Conservation (phyloP, 2,113 vertebrate species). For the Gadus macrocephalus region DNA sequence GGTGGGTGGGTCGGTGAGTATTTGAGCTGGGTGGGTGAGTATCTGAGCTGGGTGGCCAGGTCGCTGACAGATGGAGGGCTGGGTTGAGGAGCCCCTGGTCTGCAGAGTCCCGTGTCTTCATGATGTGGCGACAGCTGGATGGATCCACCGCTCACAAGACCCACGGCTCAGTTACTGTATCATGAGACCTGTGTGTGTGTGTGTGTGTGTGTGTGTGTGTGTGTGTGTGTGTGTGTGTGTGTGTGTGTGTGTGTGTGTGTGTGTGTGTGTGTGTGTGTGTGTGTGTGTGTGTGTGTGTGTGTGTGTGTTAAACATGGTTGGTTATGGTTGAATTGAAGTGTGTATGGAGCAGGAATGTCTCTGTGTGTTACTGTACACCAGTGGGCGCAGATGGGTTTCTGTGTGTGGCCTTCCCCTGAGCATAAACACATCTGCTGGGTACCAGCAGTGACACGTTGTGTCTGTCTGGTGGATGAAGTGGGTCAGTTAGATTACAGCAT, state of each 20-base stretch:
- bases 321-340: too few species aligned
- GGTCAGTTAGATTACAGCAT: constrained; percentile 41
- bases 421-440: constrained; percentile 22
- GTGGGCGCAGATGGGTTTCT: neutral
- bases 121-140: constrained; percentile 61
- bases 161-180: constrained; percentile 34
- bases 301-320: too few species aligned
- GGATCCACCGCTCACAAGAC: constrained; percentile 54
- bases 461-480: constrained; percentile 43
- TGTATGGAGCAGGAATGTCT: too few species aligned
- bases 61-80: neutral
- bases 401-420: constrained; percentile 23
- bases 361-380: neutral
- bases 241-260: too few species aligned
- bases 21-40: too few species aligned
- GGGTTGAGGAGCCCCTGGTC: constrained; percentile 12
- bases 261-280: too few species aligned
- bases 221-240: too few species aligned
- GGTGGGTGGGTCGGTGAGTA: too few species aligned
- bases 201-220: too few species aligned
- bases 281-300: too few species aligned
- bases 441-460: constrained; percentile 49
- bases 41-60: neutral
- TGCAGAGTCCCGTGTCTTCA: constrained; percentile 57
- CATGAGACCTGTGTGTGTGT: too few species aligned